Conservation (phyloP, 2,797 vertebrate species). For the Numenius phaeopus region DNA sequence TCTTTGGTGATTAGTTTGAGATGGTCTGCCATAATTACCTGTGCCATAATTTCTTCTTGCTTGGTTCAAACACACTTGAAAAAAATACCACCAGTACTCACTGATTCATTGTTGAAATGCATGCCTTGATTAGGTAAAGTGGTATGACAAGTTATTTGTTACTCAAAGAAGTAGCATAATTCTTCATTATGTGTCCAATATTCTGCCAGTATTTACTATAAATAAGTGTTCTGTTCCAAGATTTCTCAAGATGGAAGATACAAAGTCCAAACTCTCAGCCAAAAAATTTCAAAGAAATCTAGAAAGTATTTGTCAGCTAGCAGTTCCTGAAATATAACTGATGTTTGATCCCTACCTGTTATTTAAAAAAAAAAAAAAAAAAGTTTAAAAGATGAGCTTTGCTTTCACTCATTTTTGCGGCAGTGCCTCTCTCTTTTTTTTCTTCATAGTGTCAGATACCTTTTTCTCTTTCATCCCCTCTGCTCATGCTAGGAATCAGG, state of each 20-base stretch:
- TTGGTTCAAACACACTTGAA: not conserved
- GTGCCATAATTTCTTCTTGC: not conserved
- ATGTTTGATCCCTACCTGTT: not conserved
- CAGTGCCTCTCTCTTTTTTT: not conserved
- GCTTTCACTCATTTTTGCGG: not conserved
- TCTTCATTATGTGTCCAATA: slow-evolving; percentile 1
- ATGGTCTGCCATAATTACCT: not conserved
- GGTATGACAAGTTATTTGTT: not conserved
- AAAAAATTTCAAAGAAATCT: not conserved
- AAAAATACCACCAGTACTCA: not conserved
- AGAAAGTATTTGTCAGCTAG: not conserved
- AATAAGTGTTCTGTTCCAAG: slow-evolving; percentile 40
- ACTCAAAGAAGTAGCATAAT: not conserved
- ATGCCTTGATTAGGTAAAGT: not conserved
- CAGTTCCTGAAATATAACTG: not conserved
- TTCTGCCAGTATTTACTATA: slow-evolving; percentile 33
- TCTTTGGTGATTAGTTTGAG: not conserved
- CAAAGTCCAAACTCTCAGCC: not conserved
- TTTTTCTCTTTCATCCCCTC: not conserved
- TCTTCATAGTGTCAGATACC: not conserved
- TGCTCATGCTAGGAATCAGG: not conserved
- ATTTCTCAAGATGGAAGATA: slow-evolving; percentile 26
- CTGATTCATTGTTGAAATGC: not conserved
- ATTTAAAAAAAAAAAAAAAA: not conserved
- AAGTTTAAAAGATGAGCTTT: not conserved